A percentile compares a stretch with the other conserved stretches of the same genome.
These are phyloP conservation scores for Crotalus viridis DNA, from an alignment of 2,113 vertebrate genomes.

Conservation along the genomic window DNA sequence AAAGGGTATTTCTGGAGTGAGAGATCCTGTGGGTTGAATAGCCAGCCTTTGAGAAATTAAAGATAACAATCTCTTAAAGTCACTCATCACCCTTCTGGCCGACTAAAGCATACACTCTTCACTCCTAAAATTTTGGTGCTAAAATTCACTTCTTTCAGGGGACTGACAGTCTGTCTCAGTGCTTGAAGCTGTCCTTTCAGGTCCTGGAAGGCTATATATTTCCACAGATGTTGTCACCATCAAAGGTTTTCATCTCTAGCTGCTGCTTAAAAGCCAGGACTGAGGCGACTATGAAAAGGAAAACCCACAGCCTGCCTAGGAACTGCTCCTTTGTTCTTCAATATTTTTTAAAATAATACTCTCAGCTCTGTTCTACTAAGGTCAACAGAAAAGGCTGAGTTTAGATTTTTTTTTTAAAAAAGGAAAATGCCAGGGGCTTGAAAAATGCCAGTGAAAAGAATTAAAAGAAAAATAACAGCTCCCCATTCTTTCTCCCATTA, in stretches of 20 bases:
- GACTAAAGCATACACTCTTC: neutral
- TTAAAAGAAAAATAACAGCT: neutral
- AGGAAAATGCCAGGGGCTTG: fast-evolving
- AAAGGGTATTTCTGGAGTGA: neutral
- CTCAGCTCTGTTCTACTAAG: neutral
- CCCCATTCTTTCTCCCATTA: conserved; percentile 13
- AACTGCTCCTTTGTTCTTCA: conserved; percentile 17
- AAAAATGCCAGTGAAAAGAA: neutral
- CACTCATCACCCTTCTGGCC: neutral
- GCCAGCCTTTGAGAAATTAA: neutral
- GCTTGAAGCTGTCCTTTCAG: neutral
- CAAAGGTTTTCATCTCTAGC: neutral
- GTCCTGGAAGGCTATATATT: neutral
- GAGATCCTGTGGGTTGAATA: too few relatives aligned
- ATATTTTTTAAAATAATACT: neutral
- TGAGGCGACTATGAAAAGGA: neutral
- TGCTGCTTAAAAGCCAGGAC: neutral
- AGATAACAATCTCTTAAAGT: neutral
- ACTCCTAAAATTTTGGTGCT: neutral
- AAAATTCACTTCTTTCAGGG: neutral
- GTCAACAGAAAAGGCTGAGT: neutral
- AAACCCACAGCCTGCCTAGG: conserved; percentile 6
- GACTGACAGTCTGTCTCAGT: neutral
- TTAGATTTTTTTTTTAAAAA: neutral
- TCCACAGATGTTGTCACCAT: neutral